Percentiles rank a stretch among this genome's conserved stretches.
Conservation (phyloP, 1,140 invertebrate species). For the Platyscapa corneri region DNA sequence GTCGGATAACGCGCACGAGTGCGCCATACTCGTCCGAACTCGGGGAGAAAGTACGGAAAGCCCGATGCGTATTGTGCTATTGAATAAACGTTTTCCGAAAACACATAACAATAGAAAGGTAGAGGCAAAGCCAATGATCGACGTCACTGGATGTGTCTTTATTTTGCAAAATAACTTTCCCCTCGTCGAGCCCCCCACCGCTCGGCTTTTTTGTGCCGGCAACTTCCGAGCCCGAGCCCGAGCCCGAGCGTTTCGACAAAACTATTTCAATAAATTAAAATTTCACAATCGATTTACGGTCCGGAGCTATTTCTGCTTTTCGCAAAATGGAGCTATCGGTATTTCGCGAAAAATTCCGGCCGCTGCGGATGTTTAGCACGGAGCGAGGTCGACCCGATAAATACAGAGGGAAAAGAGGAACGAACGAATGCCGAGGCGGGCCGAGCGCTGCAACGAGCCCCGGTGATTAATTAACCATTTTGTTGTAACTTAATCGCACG, state of each 20-base stretch:
- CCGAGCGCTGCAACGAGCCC: not conserved
- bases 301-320: not conserved
- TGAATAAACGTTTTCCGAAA: not conserved
- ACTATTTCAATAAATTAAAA: not conserved
- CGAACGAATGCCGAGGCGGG: no score
- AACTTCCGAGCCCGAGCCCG: not conserved
- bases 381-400: no score
- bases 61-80: not conserved
- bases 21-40: not conserved
- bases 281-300: not conserved
- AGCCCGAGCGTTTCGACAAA: not conserved
- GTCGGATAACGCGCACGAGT: not conserved
- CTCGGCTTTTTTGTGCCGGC: not conserved
- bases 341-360: no score
- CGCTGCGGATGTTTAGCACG: no score
- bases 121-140: not conserved
- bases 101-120: conserved; percentile 3
- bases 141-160: not conserved
- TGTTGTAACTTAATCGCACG: not conserved
- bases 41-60: not conserved
- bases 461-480: not conserved
- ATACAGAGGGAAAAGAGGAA: no score
- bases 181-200: not conserved
- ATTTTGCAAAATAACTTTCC: not conserved
- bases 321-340: not conserved